Conservation (phyloP, 1,140 invertebrate genomes). For the Megathymus violae region DNA sequence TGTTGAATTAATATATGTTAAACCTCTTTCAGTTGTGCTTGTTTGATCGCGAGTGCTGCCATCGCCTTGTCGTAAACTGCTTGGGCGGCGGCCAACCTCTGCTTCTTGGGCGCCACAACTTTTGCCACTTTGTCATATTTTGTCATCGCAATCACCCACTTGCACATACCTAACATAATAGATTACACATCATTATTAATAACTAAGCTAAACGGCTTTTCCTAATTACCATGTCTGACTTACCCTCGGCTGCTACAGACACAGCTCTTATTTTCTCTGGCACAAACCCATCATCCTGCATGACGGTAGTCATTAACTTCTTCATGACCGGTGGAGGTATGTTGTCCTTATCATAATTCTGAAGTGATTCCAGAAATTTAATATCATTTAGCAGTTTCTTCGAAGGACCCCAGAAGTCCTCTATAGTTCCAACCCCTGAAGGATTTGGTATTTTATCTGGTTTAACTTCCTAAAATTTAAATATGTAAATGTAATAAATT, state of each 20-base stretch:
- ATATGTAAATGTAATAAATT: too few species aligned
- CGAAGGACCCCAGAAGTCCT: constrained; percentile 97
- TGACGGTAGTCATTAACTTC: constrained; percentile 91
- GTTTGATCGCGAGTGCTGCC: constrained; percentile 89
- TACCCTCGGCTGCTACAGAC: constrained; percentile 90
- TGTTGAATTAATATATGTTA: too few species aligned
- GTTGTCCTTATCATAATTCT: constrained; percentile 96
- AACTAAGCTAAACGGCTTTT: too few species aligned
- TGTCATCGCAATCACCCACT: constrained; percentile 94
- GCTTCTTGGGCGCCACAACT: constrained; percentile 93
- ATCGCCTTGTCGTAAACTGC: constrained; percentile 88
- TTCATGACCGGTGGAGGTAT: constrained; percentile 92
- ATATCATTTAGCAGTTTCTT: constrained; percentile 96
- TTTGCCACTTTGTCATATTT: constrained; percentile 97
- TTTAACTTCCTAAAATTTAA: constrained; percentile 87
- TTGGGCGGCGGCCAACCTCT: constrained; percentile 91
- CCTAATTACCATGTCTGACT: too few species aligned
- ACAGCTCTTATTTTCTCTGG: constrained; percentile 93
- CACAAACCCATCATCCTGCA: constrained; percentile 95
- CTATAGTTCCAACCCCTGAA: constrained; percentile 89
- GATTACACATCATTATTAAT: too few species aligned
- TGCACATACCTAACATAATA: constrained; percentile 52
- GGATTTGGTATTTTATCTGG: constrained; percentile 92
- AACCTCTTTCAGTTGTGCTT: constrained; percentile 88
- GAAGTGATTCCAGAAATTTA: constrained; percentile 93